A percentile compares a stretch with the other conserved stretches of the same genome.
phyloP scores from a whole-genome alignment of 1,140 invertebrate genomes.

The Dolichoris vasculosae region DNA sequence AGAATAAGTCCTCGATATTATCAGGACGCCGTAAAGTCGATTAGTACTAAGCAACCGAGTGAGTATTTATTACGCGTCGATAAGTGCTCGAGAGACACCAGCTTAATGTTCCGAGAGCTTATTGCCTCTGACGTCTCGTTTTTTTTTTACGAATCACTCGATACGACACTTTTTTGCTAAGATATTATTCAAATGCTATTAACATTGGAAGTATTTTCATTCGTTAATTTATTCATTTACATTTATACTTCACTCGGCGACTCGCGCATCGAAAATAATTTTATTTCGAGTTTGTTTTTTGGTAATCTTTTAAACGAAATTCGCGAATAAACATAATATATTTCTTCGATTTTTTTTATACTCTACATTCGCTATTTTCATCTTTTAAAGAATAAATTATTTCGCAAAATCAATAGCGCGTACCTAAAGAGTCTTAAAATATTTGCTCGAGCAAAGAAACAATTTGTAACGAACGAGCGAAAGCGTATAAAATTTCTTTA shows the following conservation, averaged over 20 bases:
- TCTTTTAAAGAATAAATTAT: no score
- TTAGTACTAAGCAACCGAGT: constrained; percentile 57
- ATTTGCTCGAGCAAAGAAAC: neutral
- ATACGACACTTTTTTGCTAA: neutral
- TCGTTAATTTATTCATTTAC: neutral
- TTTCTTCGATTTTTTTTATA: neutral
- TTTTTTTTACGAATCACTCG: neutral
- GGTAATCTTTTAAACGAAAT: no score
- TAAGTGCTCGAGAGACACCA: constrained; percentile 37
- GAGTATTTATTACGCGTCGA: constrained; percentile 54
- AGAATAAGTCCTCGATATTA: constrained; percentile 54
- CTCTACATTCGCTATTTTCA: no score
- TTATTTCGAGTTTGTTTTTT: no score
- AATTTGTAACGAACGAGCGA: neutral
- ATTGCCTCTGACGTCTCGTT: neutral
- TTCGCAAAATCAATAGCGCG: no score
- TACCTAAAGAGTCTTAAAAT: neutral
- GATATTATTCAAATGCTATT: neutral
- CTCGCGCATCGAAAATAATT: no score
- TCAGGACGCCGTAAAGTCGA: constrained; percentile 65
- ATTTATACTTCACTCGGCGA: no score
- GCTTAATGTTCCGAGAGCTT: constrained; percentile 39
- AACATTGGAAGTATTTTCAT: neutral
- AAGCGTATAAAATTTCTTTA: neutral
- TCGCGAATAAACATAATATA: no score